Evolutionary conservation across 2,113 vertebrate species (phyloP).

Genomic region (Pyxicephalus adspersus): DNA sequence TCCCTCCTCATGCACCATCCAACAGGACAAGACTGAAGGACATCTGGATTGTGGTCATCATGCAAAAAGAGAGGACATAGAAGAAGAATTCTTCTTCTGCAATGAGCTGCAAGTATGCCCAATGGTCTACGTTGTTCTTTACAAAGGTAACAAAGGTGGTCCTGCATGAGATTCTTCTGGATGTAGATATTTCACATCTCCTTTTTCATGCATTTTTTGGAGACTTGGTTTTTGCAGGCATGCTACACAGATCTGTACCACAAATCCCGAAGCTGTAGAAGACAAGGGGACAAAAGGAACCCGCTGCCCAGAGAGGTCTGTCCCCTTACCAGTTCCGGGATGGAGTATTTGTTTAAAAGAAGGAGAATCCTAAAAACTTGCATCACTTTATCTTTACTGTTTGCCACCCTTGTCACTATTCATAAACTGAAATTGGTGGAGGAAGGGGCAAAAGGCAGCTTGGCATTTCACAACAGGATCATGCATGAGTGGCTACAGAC

Average conservation of each 20-base stretch:
- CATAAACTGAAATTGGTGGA: constrained; percentile 73
- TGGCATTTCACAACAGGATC: constrained; percentile 48
- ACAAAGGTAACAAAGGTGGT: not conserved
- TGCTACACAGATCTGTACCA: constrained; percentile 27
- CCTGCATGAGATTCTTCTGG: not conserved
- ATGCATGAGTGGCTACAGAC: constrained; percentile 61
- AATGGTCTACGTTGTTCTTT: not conserved
- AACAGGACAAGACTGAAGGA: not conserved
- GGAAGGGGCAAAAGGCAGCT: constrained; percentile 60
- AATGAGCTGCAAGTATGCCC: not conserved
- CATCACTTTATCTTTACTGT: constrained; percentile 72
- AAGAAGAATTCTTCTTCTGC: not conserved
- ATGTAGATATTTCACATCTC: not conserved
- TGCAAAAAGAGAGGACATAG: not conserved
- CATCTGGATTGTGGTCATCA: not conserved
- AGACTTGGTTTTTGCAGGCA: constrained; percentile 17
- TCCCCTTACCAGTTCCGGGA: constrained; percentile 41
- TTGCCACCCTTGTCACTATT: constrained; percentile 74
- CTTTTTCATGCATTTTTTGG: constrained; percentile 7
- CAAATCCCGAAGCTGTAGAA: not conserved
- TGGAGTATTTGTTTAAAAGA: constrained; percentile 72
- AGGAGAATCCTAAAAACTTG: constrained; percentile 73
- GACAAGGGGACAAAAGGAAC: not conserved
- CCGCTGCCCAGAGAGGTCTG: not conserved
- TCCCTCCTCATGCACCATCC: not conserved